Evolutionary conservation across 2,888 invertebrate genomes (phyloP).

Genomic region (Argyresthia goedartella): DNA sequence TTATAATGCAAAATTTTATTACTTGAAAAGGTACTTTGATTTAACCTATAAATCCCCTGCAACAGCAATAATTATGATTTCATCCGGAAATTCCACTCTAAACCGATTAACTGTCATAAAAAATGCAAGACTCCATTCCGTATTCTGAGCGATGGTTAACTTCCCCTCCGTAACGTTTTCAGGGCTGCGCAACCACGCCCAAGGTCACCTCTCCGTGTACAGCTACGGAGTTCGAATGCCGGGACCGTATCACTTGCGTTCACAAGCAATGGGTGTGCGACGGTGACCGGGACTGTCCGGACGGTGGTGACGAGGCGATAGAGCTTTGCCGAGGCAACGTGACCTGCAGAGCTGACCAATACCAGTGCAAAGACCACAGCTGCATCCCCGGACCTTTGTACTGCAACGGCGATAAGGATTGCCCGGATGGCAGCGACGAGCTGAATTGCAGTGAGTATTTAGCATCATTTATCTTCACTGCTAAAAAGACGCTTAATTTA

Average conservation of each 20-base stretch:
- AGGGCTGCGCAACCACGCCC: conserved; percentile 73
- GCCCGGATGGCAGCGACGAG: conserved; percentile 89
- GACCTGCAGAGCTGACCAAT: conserved; percentile 88
- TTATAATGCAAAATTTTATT: too few relatives aligned
- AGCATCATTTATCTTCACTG: background rate
- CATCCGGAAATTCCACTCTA: too few relatives aligned
- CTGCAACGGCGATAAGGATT: conserved; percentile 87
- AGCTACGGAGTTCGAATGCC: conserved; percentile 82
- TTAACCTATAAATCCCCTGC: too few relatives aligned
- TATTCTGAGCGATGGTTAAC: too few relatives aligned
- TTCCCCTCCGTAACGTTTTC: conserved; percentile 18
- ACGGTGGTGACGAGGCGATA: conserved; percentile 82
- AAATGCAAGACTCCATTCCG: too few relatives aligned
- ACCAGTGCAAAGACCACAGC: conserved; percentile 84
- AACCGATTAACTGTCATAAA: too few relatives aligned
- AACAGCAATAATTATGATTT: too few relatives aligned
- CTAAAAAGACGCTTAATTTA: background rate
- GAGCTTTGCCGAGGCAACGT: conserved; percentile 76
- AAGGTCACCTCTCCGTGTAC: conserved; percentile 75
- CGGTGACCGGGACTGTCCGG: conserved; percentile 85
- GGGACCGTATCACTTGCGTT: conserved; percentile 84
- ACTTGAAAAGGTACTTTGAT: too few relatives aligned
- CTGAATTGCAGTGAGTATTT: conserved; percentile 78
- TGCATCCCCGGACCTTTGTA: conserved; percentile 86
- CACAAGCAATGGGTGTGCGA: conserved; percentile 88